phyloP scores from a whole-genome alignment of 2,113 vertebrate genomes.

The Sclerurus mexicanus region DNA sequence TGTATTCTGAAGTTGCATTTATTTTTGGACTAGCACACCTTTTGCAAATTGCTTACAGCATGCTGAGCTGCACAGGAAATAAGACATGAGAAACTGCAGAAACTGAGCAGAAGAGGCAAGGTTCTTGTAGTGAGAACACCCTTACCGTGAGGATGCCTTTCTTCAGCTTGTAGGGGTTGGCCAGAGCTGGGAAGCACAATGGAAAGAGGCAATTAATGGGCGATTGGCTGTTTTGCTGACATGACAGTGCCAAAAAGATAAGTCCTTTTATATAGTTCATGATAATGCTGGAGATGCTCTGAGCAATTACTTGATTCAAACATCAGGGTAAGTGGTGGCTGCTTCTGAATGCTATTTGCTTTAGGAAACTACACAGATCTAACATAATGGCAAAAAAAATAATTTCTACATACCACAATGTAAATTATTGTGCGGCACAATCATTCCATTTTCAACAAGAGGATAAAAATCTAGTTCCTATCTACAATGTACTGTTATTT shows the following conservation, averaged over 20 bases:
- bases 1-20: background rate
- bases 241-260: background rate
- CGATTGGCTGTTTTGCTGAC: slow-evolving; percentile 9
- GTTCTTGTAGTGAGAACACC: background rate
- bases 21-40: background rate
- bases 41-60: background rate
- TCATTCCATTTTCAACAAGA: background rate
- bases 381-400: background rate
- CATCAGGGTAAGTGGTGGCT: background rate
- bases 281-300: background rate
- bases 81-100: background rate
- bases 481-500: slow-evolving; percentile 10
- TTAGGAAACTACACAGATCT: background rate
- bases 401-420: background rate
- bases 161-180: background rate
- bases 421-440: background rate
- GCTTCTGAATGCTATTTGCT: background rate
- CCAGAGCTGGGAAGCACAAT: background rate
- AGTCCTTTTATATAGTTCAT: background rate
- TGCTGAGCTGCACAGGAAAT: background rate
- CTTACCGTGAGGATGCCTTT: background rate
- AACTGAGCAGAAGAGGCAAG: background rate
- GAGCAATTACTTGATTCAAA: background rate
- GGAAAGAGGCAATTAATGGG: background rate
- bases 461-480: background rate